Evolutionary conservation across 2,888 invertebrate species (phyloP).

Genomic region (Onchidella celtica): DNA sequence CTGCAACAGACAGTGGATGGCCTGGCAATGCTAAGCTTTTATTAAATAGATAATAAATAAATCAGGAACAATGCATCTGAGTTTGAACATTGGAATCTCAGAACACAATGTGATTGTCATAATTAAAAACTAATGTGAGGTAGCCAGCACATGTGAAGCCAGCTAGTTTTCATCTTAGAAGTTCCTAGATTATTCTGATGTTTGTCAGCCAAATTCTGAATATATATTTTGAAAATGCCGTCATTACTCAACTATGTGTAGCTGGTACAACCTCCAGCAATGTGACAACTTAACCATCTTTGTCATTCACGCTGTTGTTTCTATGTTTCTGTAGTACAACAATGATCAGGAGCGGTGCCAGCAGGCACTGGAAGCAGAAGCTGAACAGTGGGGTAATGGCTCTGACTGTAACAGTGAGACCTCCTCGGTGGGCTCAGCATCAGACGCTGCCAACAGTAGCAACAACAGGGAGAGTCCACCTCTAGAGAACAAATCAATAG

Average conservation of each 20-base stretch:
- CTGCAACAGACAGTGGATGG: too few species aligned
- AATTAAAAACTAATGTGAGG: too few species aligned
- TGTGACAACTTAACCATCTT: background rate
- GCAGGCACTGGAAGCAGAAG: slow-evolving; percentile 67
- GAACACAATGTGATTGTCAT: too few species aligned
- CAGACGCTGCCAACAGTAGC: slow-evolving; percentile 14
- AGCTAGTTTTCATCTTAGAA: too few species aligned
- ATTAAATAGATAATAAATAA: too few species aligned
- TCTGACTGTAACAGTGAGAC: slow-evolving; percentile 1
- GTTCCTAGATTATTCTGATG: too few species aligned
- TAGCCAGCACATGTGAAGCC: too few species aligned
- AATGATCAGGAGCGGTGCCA: slow-evolving; percentile 71
- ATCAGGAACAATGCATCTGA: too few species aligned
- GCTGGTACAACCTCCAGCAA: background rate
- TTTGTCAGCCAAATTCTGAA: too few species aligned
- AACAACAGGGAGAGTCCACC: background rate
- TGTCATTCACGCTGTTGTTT: background rate
- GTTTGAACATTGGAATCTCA: too few species aligned
- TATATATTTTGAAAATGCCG: background rate
- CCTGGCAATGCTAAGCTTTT: too few species aligned
- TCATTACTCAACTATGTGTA: background rate
- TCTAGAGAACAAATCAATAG: slow-evolving; percentile 15
- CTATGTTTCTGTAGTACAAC: slow-evolving; percentile 59
- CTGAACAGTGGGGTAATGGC: slow-evolving; percentile 55
- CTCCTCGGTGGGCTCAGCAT: background rate